These are phyloP conservation scores for Hypomecis atomaria DNA, from an alignment of 2,888 invertebrate genomes.

Conservation along the genomic window DNA sequence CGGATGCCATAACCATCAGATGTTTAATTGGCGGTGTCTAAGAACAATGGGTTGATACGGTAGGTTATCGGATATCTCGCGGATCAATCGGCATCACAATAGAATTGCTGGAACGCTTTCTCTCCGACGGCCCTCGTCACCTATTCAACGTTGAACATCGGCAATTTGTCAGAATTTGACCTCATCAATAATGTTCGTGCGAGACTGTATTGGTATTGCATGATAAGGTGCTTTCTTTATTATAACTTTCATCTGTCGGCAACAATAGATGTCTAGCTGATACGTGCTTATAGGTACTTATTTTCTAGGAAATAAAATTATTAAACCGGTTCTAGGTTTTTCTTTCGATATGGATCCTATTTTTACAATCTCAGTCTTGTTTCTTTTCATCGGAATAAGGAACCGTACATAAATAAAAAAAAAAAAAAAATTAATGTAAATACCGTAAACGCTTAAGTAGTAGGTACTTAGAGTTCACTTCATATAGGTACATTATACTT, in stretches of 20 bases:
- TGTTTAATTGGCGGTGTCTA: constrained; percentile 59
- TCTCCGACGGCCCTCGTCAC: constrained; percentile 46
- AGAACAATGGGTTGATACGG: constrained; percentile 72
- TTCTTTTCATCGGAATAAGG: no score
- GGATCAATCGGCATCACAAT: constrained; percentile 72
- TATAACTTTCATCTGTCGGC: constrained; percentile 13
- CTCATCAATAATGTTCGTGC: constrained; percentile 60
- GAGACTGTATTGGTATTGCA: constrained; percentile 51
- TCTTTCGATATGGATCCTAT: no score
- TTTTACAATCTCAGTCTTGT: no score
- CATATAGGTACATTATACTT: no score
- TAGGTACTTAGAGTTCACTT: no score
- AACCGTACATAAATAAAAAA: no score
- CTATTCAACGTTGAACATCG: constrained; percentile 51
- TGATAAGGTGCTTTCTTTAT: constrained; percentile 23
- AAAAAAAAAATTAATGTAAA: no score
- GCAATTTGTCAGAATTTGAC: constrained; percentile 64
- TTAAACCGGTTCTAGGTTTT: no score
- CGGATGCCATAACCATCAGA: constrained; percentile 50
- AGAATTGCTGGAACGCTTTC: constrained; percentile 70
- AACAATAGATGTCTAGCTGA: not conserved
- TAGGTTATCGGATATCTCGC: constrained; percentile 61
- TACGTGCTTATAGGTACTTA: not conserved
- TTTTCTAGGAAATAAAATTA: no score
- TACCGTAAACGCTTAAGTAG: no score